Conservation (phyloP, 2,113 vertebrate genomes). For the Onychorhynchus coronatus region DNA sequence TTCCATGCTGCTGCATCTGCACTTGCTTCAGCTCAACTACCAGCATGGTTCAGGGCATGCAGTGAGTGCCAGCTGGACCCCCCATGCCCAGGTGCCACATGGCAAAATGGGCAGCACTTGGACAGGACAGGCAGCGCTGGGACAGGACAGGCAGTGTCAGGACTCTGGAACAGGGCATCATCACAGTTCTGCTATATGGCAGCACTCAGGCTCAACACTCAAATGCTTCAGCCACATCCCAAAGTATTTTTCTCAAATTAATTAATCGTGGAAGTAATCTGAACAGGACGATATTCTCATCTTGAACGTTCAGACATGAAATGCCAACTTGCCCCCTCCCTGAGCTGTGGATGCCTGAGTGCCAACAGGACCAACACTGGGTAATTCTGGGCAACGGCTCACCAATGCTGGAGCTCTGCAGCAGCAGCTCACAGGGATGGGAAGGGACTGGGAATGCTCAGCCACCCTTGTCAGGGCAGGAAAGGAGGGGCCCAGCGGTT, state of each 20-base stretch:
- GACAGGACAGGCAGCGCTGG: not conserved
- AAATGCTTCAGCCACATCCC: not conserved
- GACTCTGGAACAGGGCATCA: not conserved
- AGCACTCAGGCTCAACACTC: not conserved
- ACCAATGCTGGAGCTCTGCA: not conserved
- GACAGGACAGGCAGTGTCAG: not conserved
- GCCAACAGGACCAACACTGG: not conserved
- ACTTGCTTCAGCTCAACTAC: not conserved
- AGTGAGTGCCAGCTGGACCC: fast-evolving
- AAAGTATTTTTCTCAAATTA: not conserved
- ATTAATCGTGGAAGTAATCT: not conserved
- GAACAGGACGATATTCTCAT: not conserved
- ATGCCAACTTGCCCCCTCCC: not conserved
- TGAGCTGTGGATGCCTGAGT: not conserved
- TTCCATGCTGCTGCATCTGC: not conserved
- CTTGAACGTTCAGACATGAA: not conserved
- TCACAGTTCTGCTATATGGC: not conserved
- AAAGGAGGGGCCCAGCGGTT: not conserved
- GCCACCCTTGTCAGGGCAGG: not conserved
- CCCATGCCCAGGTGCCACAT: not conserved
- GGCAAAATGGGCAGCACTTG: not conserved
- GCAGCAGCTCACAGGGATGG: not conserved
- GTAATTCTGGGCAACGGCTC: not conserved
- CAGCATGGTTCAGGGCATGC: not conserved
- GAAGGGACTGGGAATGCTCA: not conserved